These are phyloP conservation scores for Sciurus vulgaris DNA, from an alignment of 2,797 vertebrate genomes.

Conservation along the genomic window DNA sequence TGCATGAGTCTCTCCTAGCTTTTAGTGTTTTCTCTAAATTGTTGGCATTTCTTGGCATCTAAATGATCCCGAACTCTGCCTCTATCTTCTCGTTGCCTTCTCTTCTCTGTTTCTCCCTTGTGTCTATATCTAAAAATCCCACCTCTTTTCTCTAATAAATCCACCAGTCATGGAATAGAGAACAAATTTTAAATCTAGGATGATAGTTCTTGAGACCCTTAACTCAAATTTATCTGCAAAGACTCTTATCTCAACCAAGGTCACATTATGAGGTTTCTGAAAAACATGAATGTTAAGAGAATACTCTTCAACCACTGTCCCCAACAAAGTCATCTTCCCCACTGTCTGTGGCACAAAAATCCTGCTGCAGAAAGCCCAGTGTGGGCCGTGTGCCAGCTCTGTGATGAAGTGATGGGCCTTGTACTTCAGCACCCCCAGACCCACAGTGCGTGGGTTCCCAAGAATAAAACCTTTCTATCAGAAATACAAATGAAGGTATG, in stretches of 20 bases:
- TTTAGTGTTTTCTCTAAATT: not conserved
- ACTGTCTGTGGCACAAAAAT: not conserved
- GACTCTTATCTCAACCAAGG: not conserved
- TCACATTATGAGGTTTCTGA: not conserved
- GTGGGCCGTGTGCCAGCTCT: not conserved
- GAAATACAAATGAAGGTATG: not conserved
- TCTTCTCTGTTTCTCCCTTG: not conserved
- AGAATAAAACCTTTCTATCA: not conserved
- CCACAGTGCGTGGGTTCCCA: not conserved
- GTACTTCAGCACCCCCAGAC: not conserved
- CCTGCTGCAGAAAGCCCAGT: not conserved
- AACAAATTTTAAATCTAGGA: not conserved
- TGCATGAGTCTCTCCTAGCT: not conserved
- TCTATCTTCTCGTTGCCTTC: not conserved
- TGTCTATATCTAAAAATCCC: not conserved
- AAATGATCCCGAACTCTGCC: not conserved
- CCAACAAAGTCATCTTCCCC: not conserved
- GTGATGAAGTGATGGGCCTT: not conserved
- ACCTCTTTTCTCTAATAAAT: not conserved
- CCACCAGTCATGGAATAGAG: not conserved
- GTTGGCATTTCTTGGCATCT: not conserved
- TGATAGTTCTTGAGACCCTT: slow-evolving; percentile 26
- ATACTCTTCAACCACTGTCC: not conserved
- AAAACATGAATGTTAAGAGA: not conserved
- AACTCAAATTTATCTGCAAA: not conserved